Conservation (phyloP, 2,797 vertebrate species). For the Knipowitschia caucasica region DNA sequence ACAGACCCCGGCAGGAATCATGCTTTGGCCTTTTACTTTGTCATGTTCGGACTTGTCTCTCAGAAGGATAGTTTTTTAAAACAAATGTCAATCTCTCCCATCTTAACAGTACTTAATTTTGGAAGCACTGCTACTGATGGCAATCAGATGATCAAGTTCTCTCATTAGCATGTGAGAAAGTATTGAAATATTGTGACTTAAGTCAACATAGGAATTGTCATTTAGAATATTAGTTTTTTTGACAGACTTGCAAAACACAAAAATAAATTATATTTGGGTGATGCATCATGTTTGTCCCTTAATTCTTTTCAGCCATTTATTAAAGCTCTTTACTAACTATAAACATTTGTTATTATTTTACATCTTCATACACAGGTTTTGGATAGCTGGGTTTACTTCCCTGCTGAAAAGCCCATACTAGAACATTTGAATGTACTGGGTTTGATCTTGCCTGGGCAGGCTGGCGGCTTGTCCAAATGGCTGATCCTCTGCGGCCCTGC, state of each 20-base stretch:
- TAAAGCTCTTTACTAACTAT: neutral
- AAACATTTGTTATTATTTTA: neutral
- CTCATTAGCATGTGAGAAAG: too few relatives aligned
- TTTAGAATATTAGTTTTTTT: too few relatives aligned
- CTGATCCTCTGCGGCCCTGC: slow-evolving; percentile 9
- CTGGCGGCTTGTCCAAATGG: slow-evolving; percentile 13
- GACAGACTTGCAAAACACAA: too few relatives aligned
- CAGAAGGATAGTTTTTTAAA: neutral
- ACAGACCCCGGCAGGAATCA: slow-evolving; percentile 1
- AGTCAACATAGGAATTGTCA: too few relatives aligned
- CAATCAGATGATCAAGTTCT: neutral
- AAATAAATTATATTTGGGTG: too few relatives aligned
- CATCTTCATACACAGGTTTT: neutral
- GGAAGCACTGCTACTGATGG: too few relatives aligned
- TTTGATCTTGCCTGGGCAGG: slow-evolving; percentile 4
- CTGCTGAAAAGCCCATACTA: neutral
- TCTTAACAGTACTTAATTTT: neutral
- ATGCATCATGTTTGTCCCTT: too few relatives aligned
- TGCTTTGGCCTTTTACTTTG: neutral
- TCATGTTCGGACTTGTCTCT: neutral
- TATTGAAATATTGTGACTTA: too few relatives aligned
- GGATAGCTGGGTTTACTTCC: neutral
- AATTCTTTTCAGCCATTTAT: neutral
- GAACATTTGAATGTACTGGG: slow-evolving; percentile 4
- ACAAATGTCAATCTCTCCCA: neutral